phyloP scores from a whole-genome alignment of 2,113 vertebrate species.

The Gallinago undulata region DNA sequence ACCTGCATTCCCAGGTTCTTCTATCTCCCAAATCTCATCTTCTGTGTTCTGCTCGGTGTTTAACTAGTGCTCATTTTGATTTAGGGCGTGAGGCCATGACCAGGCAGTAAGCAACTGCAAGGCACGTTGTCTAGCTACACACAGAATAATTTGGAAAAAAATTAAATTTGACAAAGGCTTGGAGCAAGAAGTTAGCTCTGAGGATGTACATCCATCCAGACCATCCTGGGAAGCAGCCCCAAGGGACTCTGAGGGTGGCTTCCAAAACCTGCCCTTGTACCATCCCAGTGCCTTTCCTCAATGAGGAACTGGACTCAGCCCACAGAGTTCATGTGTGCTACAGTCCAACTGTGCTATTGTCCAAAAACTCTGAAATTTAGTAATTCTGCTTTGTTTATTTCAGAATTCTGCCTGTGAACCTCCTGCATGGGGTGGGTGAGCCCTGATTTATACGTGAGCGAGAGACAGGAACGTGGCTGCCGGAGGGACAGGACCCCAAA shows the following conservation, averaged over 20 bases:
- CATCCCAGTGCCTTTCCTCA: neutral
- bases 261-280: neutral
- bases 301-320: neutral
- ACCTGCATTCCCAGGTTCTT: neutral
- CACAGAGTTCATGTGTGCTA: neutral
- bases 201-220: neutral
- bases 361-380: neutral
- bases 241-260: neutral
- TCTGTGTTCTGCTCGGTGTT: neutral
- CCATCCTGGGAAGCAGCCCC: neutral
- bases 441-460: accelerated
- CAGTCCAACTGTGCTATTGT: neutral
- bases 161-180: neutral
- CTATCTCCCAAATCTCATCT: neutral
- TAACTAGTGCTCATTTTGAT: neutral
- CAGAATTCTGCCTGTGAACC: neutral
- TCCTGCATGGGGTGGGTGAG: neutral
- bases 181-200: neutral
- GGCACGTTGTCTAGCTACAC: neutral
- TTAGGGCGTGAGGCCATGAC: neutral
- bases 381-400: neutral
- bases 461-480: neutral
- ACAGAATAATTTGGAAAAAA: neutral
- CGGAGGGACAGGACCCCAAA: neutral
- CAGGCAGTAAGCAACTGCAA: neutral